These are phyloP conservation scores for Carassius gibelio DNA, from an alignment of 2,113 vertebrate genomes.

Conservation along the genomic window DNA sequence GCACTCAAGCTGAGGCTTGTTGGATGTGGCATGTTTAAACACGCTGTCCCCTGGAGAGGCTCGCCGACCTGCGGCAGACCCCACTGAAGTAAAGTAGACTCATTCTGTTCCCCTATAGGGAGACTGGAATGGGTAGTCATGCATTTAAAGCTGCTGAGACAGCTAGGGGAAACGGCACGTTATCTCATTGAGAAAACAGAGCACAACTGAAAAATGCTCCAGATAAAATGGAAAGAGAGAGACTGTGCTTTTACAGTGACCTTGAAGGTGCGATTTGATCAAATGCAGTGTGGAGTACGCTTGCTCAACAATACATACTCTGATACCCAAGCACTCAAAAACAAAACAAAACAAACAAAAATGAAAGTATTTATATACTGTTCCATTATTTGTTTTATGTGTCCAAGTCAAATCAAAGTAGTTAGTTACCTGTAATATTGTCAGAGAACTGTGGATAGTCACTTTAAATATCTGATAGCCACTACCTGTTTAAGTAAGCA, in stretches of 20 bases:
- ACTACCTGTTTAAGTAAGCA: background rate
- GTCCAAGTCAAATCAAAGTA: background rate
- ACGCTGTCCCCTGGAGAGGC: conserved; percentile 15
- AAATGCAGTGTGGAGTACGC: conserved; percentile 17
- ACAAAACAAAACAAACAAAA: background rate
- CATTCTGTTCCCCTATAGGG: conserved; percentile 33
- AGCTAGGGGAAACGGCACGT: conserved; percentile 8
- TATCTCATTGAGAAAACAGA: conserved; percentile 51
- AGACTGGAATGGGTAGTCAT: conserved; percentile 45
- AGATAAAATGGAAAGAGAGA: conserved; percentile 5
- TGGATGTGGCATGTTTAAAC: background rate
- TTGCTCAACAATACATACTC: background rate
- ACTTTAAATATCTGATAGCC: too few relatives aligned
- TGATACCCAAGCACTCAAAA: background rate
- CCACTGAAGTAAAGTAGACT: conserved; percentile 25
- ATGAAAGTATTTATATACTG: background rate
- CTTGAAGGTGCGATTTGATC: conserved; percentile 36
- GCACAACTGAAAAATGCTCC: conserved; percentile 41
- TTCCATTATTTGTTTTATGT: background rate
- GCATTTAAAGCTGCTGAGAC: conserved; percentile 24
- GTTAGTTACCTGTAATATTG: background rate
- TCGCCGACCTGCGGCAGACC: conserved; percentile 26
- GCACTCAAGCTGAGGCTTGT: background rate
- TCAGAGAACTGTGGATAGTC: too few relatives aligned
- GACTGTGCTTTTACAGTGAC: conserved; percentile 29